Evolutionary conservation across 1,140 invertebrate species (phyloP).

Genomic region (Drosophila varians): DNA sequence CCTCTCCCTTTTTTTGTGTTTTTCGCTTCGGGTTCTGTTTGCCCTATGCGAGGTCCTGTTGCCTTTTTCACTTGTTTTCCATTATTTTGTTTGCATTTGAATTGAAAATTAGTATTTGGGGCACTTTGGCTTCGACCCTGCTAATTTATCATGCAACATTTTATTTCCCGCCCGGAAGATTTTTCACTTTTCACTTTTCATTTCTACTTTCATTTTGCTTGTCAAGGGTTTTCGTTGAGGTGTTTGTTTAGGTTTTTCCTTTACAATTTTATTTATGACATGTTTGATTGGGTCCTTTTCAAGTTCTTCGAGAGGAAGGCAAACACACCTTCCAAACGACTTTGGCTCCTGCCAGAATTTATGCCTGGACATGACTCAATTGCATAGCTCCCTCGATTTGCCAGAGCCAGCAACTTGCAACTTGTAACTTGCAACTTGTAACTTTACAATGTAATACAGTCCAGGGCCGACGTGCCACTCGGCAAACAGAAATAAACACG

Average conservation of each 20-base stretch:
- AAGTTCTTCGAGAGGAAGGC: conserved; percentile 27
- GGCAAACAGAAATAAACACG: conserved; percentile 62
- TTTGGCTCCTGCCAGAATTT: conserved; percentile 33
- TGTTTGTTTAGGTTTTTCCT: conserved; percentile 71
- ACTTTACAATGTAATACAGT: conserved; percentile 77
- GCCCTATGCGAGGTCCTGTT: conserved; percentile 1
- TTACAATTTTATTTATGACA: conserved; percentile 78
- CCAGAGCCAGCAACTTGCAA: conserved; percentile 5
- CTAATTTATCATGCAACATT: conserved; percentile 76
- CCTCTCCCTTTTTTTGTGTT: conserved; percentile 7
- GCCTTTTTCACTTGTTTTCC: conserved; percentile 66
- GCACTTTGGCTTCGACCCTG: conserved; percentile 59
- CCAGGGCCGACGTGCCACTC: conserved; percentile 36
- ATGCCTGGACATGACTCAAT: conserved; percentile 69
- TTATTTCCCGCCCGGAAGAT: conserved; percentile 13
- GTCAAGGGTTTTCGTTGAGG: conserved; percentile 35
- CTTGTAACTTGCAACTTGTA: background rate
- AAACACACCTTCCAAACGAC: conserved; percentile 44
- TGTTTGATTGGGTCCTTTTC: conserved; percentile 65
- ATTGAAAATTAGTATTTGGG: conserved; percentile 79
- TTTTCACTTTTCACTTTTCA: conserved; percentile 17
- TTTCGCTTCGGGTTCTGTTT: conserved; percentile 47
- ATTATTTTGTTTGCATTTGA: conserved; percentile 82
- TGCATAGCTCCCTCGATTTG: conserved; percentile 63
- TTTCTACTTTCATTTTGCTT: conserved; percentile 13